These are phyloP conservation scores for Falco cherrug DNA, from an alignment of 2,797 vertebrate genomes.

Conservation along the genomic window DNA sequence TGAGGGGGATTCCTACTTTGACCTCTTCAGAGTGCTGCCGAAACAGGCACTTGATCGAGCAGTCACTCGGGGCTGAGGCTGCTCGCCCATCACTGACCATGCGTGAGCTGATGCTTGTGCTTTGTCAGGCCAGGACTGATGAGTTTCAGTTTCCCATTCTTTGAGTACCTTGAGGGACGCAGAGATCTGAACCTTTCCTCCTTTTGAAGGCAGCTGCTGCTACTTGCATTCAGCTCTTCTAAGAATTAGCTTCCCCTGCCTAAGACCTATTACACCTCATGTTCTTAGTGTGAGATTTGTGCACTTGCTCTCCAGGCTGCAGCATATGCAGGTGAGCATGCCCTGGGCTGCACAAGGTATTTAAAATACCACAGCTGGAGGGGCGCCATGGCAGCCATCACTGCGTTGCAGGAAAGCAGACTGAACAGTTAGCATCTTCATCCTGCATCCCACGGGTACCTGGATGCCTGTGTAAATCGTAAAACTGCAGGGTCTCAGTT, in stretches of 20 bases:
- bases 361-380: background rate
- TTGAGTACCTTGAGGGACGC: background rate
- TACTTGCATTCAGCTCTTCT: background rate
- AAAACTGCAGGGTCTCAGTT: accelerated
- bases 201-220: background rate
- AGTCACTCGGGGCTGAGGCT: background rate
- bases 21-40: background rate
- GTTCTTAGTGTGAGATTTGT: background rate
- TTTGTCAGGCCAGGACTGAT: background rate
- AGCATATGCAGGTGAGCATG: accelerated
- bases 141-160: slow-evolving; percentile 18
- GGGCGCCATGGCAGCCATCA: accelerated
- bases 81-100: accelerated
- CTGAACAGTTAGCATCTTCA: background rate
- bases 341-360: background rate
- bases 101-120: background rate
- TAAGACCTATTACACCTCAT: background rate
- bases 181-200: background rate
- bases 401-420: background rate
- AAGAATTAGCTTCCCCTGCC: background rate
- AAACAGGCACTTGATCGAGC: background rate
- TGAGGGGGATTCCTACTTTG: background rate
- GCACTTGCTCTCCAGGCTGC: background rate
- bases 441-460: background rate
- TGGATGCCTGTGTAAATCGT: background rate